A percentile compares a stretch with the other conserved stretches of the same genome.
Conservation (phyloP, 2,797 vertebrate species). For the Paguma larvata region DNA sequence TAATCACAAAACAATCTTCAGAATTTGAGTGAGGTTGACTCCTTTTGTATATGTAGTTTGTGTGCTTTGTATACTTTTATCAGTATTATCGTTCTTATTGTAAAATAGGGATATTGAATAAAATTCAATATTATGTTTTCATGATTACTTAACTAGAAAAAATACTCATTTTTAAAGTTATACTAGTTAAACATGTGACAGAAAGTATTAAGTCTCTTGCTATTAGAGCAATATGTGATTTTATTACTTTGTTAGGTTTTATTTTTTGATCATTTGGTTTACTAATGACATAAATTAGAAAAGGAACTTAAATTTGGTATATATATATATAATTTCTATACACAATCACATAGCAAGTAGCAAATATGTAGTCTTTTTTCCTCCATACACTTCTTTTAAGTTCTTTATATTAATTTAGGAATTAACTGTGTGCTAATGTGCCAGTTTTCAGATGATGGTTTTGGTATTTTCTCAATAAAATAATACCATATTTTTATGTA, state of each 20-base stretch:
- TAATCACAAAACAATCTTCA: not conserved
- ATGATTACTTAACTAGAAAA: not conserved
- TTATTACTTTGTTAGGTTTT: not conserved
- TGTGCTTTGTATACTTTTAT: not conserved
- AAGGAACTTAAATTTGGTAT: not conserved
- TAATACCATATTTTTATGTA: conserved; percentile 85
- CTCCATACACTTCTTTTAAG: conserved; percentile 74
- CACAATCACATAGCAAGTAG: not conserved
- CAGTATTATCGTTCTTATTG: not conserved
- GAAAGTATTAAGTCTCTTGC: not conserved
- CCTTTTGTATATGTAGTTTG: not conserved
- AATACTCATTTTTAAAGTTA: not conserved
- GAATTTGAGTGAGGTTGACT: not conserved
- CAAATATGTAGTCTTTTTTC: not conserved
- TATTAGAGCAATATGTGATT: not conserved
- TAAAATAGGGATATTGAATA: conserved; percentile 12
- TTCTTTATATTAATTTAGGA: conserved; percentile 76
- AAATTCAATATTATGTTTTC: not conserved
- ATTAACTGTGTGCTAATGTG: conserved; percentile 84
- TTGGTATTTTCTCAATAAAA: conserved; percentile 85
- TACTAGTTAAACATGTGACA: not conserved
- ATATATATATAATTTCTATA: not conserved
- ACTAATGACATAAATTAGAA: not conserved
- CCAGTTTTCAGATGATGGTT: conserved; percentile 83
- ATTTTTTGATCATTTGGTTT: not conserved